Conservation (phyloP, 2,113 vertebrate species). For the Lepisosteus osseus region DNA sequence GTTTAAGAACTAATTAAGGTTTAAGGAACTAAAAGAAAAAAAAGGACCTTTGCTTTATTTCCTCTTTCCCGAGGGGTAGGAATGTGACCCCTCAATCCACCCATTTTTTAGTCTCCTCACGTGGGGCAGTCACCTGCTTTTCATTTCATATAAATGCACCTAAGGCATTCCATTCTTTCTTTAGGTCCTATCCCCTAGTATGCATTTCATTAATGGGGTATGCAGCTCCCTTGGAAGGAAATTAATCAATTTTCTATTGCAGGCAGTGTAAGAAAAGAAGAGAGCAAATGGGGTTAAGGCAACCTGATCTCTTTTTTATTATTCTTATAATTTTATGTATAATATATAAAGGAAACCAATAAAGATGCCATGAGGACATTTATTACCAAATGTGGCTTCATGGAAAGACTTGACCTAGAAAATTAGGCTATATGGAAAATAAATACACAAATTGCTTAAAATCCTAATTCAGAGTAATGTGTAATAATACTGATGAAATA, state of each 20-base stretch:
- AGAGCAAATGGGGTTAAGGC: too few species aligned
- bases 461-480: too few species aligned
- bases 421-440: too few species aligned
- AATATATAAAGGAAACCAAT: too few species aligned
- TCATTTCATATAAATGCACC: conserved; percentile 61
- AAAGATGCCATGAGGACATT: too few species aligned
- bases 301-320: too few species aligned
- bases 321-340: too few species aligned
- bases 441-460: too few species aligned
- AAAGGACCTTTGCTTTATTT: conserved; percentile 16
- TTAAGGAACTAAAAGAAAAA: conserved; percentile 5
- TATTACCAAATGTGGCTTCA: too few species aligned
- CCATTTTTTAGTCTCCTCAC: conserved; percentile 3
- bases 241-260: conserved; percentile 57
- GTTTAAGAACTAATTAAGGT: conserved; percentile 1
- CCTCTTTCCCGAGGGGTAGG: conserved; percentile 22
- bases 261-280: conserved; percentile 31
- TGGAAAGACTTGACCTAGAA: too few species aligned
- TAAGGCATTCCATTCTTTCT: conserved; percentile 54
- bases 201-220: conserved; percentile 52
- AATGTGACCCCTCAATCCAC: conserved; percentile 33
- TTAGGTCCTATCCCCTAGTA: conserved; percentile 24
- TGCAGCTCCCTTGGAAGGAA: conserved; percentile 56
- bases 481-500: too few species aligned
- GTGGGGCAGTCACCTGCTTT: conserved; percentile 67